Percentiles rank a stretch among this genome's conserved stretches.
Conservation (phyloP, 1,140 invertebrate genomes). For the Eufriesea mexicana region DNA sequence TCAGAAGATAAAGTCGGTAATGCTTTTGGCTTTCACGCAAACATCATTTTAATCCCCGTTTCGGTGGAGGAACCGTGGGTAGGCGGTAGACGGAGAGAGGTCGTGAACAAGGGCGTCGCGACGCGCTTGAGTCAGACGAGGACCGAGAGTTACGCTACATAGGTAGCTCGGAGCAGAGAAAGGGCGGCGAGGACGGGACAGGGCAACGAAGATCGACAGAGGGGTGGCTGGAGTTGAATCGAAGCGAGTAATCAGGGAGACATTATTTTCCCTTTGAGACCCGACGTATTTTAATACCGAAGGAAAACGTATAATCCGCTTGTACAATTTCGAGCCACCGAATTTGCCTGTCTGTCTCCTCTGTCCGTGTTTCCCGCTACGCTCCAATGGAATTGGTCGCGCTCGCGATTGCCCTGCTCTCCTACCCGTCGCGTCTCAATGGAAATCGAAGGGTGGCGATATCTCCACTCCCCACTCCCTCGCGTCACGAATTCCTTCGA, state of each 20-base stretch:
- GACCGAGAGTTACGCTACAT: background rate
- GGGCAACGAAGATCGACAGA: conserved; percentile 27
- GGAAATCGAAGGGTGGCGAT: conserved; percentile 40
- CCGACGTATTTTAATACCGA: conserved; percentile 78
- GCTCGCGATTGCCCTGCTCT: conserved; percentile 72
- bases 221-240: conserved; percentile 75
- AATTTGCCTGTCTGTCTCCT: conserved; percentile 34
- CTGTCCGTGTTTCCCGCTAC: conserved; percentile 11
- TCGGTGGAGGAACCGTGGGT: conserved; percentile 60
- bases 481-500: conserved; percentile 16
- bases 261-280: conserved; percentile 82
- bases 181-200: conserved; percentile 30
- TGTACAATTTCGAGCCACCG: conserved; percentile 64
- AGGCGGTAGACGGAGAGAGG: conserved; percentile 58
- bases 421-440: conserved; percentile 26
- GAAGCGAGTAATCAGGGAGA: conserved; percentile 82
- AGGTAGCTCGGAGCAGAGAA: conserved; percentile 14
- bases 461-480: background rate
- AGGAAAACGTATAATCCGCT: conserved; percentile 78
- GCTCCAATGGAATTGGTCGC: conserved; percentile 59
- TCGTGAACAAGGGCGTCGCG: conserved; percentile 68
- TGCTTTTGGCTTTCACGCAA: conserved; percentile 82
- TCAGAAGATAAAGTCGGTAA: conserved; percentile 82
- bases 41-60: conserved; percentile 83
- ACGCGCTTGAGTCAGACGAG: background rate